Evolutionary conservation across 2,113 vertebrate species (phyloP).

Genomic region (Clarias gariepinus): DNA sequence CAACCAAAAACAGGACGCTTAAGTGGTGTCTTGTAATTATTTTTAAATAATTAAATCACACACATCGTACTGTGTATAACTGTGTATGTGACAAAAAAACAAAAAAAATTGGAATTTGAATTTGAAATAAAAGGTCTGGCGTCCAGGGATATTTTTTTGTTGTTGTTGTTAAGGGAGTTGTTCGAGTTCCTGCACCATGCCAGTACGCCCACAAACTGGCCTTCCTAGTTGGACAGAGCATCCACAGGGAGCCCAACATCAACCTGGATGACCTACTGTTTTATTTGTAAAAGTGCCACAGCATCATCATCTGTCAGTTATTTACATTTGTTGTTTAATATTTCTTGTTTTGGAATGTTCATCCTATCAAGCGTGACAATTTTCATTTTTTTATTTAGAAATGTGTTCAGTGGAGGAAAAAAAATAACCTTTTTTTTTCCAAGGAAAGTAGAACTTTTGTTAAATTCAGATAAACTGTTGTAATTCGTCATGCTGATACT

Average conservation of each 20-base stretch:
- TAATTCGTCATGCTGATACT: neutral
- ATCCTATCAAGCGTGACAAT: neutral
- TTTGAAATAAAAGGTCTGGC: too few species aligned
- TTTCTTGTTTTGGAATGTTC: neutral
- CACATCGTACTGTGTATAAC: too few species aligned
- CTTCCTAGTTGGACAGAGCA: constrained; percentile 91
- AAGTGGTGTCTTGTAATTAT: too few species aligned
- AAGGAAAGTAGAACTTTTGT: neutral
- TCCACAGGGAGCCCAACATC: constrained; percentile 82
- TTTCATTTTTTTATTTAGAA: too few species aligned
- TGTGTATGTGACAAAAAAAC: too few species aligned
- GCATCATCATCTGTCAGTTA: too few species aligned
- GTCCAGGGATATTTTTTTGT: too few species aligned
- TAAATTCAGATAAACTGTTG: neutral
- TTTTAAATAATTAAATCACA: too few species aligned
- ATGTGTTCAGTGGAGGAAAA: neutral
- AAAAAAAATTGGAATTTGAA: too few species aligned
- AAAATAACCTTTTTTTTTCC: too few species aligned
- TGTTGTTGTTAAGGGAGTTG: constrained; percentile 84
- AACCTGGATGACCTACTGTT: constrained; percentile 84
- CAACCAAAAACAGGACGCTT: too few species aligned
- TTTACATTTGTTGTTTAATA: neutral
- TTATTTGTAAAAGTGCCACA: constrained; percentile 76
- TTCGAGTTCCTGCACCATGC: constrained; percentile 92
- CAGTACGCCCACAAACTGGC: constrained; percentile 95